Evolutionary conservation across 2,888 invertebrate species (phyloP).

Genomic region (Eupithecia insigniata): DNA sequence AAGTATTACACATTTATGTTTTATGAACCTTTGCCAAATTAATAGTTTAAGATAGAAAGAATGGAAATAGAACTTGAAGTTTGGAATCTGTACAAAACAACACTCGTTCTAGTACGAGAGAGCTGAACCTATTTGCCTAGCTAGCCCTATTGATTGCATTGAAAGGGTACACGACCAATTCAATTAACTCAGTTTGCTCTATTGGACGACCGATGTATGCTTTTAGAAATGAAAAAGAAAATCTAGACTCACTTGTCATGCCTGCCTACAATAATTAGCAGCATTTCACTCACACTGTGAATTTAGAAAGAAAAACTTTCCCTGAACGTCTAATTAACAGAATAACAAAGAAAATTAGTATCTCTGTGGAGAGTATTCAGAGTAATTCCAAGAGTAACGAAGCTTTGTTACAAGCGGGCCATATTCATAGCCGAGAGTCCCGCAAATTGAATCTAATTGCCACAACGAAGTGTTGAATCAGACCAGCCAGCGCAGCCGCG

Average conservation of each 20-base stretch:
- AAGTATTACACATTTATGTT: not conserved
- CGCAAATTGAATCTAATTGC: slow-evolving; percentile 83
- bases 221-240: slow-evolving; percentile 61
- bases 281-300: slow-evolving; percentile 32
- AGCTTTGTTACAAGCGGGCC: slow-evolving; percentile 70
- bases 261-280: slow-evolving; percentile 34
- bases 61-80: not conserved
- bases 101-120: not conserved
- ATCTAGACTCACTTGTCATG: slow-evolving; percentile 34
- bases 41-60: not conserved
- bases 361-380: slow-evolving; percentile 53
- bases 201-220: slow-evolving; percentile 57
- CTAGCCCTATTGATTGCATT: slow-evolving; percentile 40
- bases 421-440: slow-evolving; percentile 70
- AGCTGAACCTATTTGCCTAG: not conserved
- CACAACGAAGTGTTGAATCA: slow-evolving; percentile 83
- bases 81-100: not conserved
- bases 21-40: not conserved
- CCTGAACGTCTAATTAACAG: slow-evolving; percentile 53
- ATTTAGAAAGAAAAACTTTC: slow-evolving; percentile 48
- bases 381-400: slow-evolving; percentile 68
- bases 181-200: slow-evolving; percentile 61
- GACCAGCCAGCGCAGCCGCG: slow-evolving; percentile 60
- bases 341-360: slow-evolving; percentile 56
- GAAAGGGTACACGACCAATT: slow-evolving; percentile 62